Evolutionary conservation across 2,888 invertebrate species (phyloP).

Genomic region (Latrodectus elegans): DNA sequence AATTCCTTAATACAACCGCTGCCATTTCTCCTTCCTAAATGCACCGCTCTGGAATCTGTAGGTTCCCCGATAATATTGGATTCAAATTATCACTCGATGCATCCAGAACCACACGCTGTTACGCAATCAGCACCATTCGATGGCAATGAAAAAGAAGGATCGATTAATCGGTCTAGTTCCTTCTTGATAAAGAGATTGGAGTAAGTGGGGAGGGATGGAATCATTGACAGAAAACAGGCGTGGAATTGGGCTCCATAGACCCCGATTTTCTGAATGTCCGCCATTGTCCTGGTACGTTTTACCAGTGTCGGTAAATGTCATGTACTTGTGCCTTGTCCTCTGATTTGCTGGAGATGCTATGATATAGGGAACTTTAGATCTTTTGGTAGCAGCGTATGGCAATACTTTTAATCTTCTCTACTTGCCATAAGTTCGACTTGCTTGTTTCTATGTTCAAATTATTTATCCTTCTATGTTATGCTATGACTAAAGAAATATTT

Average conservation of each 20-base stretch:
- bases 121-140: slow-evolving; percentile 33
- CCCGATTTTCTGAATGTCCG: slow-evolving; percentile 38
- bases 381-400: neutral
- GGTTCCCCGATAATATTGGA: slow-evolving; percentile 33
- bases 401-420: neutral
- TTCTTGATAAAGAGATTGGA: slow-evolving; percentile 24
- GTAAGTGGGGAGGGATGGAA: slow-evolving; percentile 11
- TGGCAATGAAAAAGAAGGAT: slow-evolving; percentile 36
- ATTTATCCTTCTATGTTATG: neutral
- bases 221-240: slow-evolving; percentile 63
- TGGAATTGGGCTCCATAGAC: slow-evolving; percentile 34
- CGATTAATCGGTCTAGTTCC: slow-evolving; percentile 46
- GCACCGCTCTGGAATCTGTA: neutral
- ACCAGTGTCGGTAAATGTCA: slow-evolving; percentile 47
- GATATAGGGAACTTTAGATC: neutral
- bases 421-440: no score
- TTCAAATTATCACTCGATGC: slow-evolving; percentile 44
- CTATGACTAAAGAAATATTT: no score
- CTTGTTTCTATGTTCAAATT: neutral
- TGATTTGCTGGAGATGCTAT: neutral
- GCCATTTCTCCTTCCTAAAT: neutral
- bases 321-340: slow-evolving; percentile 27
- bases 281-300: slow-evolving; percentile 33
- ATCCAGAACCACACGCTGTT: slow-evolving; percentile 23
- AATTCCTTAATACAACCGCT: neutral